phyloP scores from a whole-genome alignment of 2,113 vertebrate species.

The Mus pahari region DNA sequence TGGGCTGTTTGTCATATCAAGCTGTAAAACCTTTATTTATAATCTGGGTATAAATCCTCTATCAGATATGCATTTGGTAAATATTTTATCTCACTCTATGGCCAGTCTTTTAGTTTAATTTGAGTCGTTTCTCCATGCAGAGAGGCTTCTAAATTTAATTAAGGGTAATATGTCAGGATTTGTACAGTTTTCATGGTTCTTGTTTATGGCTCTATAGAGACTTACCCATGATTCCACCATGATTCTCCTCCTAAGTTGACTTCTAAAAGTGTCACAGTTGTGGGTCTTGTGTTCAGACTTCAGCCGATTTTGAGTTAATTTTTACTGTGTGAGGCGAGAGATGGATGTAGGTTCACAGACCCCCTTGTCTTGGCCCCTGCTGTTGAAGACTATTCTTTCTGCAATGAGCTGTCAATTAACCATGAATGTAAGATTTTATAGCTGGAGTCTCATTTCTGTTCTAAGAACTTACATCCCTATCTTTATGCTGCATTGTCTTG shows the following conservation, averaged over 20 bases:
- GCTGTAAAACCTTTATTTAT: conserved; percentile 18
- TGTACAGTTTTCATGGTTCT: neutral
- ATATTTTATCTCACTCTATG: conserved; percentile 8
- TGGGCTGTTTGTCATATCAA: neutral
- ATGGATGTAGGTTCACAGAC: neutral
- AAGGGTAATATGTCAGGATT: neutral
- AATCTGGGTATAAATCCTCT: conserved; percentile 3
- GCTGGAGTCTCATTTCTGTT: neutral
- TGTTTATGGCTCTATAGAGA: neutral
- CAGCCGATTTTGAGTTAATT: neutral
- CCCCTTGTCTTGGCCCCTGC: neutral
- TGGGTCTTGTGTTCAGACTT: neutral
- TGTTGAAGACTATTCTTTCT: neutral
- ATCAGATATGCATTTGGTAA: conserved; percentile 38
- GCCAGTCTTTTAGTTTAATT: conserved; percentile 24
- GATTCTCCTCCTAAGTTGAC: neutral
- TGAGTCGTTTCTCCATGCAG: conserved; percentile 31
- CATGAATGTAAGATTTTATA: neutral
- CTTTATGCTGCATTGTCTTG: neutral
- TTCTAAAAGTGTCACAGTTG: neutral
- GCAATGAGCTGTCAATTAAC: neutral
- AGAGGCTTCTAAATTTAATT: neutral
- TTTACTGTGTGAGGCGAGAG: neutral
- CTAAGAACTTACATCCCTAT: neutral
- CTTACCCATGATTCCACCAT: neutral